Conservation (phyloP, 1,140 invertebrate species). For the Gonatopus flavifemur region DNA sequence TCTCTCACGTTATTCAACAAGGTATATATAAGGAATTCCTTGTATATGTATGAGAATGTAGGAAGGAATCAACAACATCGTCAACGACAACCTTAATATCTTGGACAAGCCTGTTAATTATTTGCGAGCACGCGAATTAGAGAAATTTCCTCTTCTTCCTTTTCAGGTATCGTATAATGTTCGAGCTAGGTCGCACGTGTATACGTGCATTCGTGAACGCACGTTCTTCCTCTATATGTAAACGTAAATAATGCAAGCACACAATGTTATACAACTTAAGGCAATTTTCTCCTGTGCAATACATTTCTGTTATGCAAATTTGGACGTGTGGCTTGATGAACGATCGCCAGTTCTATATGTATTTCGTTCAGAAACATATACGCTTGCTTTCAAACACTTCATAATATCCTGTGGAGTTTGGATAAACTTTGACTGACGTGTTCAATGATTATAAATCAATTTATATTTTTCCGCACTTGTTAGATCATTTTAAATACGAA, state of each 20-base stretch:
- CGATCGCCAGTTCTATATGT: too few species aligned
- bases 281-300: constrained; percentile 31
- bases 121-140: constrained; percentile 33
- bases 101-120: constrained; percentile 37
- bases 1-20: too few species aligned
- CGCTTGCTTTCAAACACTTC: too few species aligned
- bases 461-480: too few species aligned
- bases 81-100: constrained; percentile 29
- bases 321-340: constrained; percentile 24
- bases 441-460: too few species aligned
- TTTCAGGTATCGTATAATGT: neutral
- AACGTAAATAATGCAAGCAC: constrained; percentile 13
- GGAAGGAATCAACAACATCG: constrained; percentile 16
- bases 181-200: neutral
- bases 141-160: constrained; percentile 35
- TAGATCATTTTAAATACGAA: too few species aligned
- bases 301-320: constrained; percentile 36
- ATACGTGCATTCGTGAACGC: too few species aligned
- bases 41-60: too few species aligned
- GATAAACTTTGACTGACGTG: too few species aligned
- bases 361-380: constrained; percentile 5
- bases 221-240: too few species aligned
- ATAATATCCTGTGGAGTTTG: too few species aligned
- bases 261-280: constrained; percentile 23
- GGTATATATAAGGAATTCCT: too few species aligned